phyloP scores from a whole-genome alignment of 2,888 invertebrate genomes.

The Chrysolina haemoptera region DNA sequence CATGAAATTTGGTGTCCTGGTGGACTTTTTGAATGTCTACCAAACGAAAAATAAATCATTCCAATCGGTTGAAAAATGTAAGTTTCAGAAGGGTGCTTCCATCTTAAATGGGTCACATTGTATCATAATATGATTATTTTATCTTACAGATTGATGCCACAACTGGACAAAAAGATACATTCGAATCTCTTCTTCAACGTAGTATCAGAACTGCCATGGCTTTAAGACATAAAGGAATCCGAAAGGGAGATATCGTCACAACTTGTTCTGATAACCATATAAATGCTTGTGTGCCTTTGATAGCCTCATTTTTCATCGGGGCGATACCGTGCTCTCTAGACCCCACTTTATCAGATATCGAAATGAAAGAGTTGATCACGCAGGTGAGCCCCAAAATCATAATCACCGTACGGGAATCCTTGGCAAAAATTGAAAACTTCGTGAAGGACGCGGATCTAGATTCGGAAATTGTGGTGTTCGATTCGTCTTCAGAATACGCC shows the following conservation, averaged over 20 bases:
- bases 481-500: slow-evolving; percentile 42
- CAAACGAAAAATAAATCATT: no score
- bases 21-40: no score
- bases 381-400: slow-evolving; percentile 59
- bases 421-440: slow-evolving; percentile 51
- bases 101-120: no score
- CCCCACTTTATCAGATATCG: slow-evolving; percentile 52
- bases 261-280: slow-evolving; percentile 70
- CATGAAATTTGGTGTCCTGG: no score
- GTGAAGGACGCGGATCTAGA: slow-evolving; percentile 34
- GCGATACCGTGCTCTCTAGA: slow-evolving; percentile 59
- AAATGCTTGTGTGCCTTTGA: slow-evolving; percentile 69
- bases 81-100: no score
- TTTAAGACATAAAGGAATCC: slow-evolving; percentile 66
- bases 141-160: slow-evolving; percentile 55
- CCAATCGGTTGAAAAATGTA: no score
- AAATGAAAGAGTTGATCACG: slow-evolving; percentile 55
- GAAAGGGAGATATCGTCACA: slow-evolving; percentile 69
- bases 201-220: slow-evolving; percentile 69
- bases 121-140: no score
- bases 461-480: slow-evolving; percentile 58
- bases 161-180: slow-evolving; percentile 69
- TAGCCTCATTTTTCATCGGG: slow-evolving; percentile 71
- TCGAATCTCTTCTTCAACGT: slow-evolving; percentile 66
- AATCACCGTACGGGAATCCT: slow-evolving; percentile 54